These are phyloP conservation scores for Monoplex corrugatus DNA, from an alignment of 2,888 invertebrate genomes.

Conservation along the genomic window DNA sequence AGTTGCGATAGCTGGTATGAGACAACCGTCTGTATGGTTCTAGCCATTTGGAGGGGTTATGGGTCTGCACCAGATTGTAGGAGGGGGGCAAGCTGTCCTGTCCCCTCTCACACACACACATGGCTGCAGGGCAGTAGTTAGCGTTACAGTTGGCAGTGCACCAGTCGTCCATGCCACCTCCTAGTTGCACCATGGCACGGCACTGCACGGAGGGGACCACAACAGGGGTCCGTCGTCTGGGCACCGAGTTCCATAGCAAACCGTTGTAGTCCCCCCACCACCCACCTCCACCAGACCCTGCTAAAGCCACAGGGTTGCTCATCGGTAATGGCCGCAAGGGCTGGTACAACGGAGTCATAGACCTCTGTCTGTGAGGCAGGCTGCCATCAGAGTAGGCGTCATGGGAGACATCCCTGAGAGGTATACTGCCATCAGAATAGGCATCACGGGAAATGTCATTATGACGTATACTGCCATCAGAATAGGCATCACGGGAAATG, in stretches of 20 bases:
- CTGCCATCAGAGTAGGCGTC: not conserved
- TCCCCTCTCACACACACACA: constrained; percentile 58
- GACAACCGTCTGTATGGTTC: not conserved
- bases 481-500: too few relatives aligned
- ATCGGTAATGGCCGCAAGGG: not conserved
- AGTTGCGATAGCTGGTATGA: not conserved
- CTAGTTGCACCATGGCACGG: constrained; percentile 66
- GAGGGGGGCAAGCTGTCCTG: not conserved
- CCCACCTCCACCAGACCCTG: not conserved
- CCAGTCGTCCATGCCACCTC: constrained; percentile 75
- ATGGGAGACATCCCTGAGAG: too few relatives aligned
- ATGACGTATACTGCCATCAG: not conserved
- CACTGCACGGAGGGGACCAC: constrained; percentile 58
- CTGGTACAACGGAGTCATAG: not conserved
- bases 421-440: not conserved
- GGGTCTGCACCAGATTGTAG: not conserved
- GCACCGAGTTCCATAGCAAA: not conserved
- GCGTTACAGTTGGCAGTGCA: constrained; percentile 73
- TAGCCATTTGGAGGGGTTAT: not conserved
- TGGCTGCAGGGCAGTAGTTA: constrained; percentile 66
- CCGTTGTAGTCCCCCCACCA: constrained; percentile 30
- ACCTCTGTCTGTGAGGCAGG: not conserved
- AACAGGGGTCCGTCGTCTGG: not conserved
- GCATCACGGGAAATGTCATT: too few relatives aligned
- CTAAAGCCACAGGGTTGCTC: not conserved